A percentile compares a stretch with the other conserved stretches of the same genome.
Evolutionary conservation across 2,797 vertebrate genomes (phyloP).

Genomic region (Silurus aristotelis): DNA sequence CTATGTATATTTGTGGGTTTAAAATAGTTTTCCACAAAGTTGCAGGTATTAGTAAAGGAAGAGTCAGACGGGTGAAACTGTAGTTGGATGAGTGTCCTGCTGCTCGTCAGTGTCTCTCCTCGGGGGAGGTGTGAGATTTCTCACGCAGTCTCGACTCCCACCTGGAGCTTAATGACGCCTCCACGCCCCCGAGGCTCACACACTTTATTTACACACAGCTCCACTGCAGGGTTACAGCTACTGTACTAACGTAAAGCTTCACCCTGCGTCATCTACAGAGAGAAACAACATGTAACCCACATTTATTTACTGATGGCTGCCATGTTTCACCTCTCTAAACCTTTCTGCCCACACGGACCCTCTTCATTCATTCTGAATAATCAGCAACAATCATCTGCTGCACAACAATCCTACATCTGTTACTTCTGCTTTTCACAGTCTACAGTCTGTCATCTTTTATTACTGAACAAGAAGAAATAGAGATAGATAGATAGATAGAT

Average conservation of each 20-base stretch:
- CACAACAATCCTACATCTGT: too few relatives aligned
- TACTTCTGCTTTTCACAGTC: not conserved
- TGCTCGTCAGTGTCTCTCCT: slow-evolving; percentile 43
- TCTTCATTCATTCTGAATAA: not conserved
- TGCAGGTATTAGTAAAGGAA: not conserved
- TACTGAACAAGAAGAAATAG: not conserved
- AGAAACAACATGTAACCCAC: not conserved
- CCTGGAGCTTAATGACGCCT: slow-evolving; percentile 49
- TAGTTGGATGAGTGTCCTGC: slow-evolving; percentile 19
- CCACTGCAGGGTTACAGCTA: not conserved
- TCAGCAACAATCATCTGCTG: not conserved
- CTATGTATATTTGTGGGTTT: not conserved
- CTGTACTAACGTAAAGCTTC: not conserved
- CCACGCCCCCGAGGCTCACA: slow-evolving; percentile 38
- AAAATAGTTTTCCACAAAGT: not conserved
- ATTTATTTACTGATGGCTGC: slow-evolving; percentile 7
- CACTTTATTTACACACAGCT: slow-evolving; percentile 45
- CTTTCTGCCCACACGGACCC: not conserved
- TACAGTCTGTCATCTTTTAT: not conserved
- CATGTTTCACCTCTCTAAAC: not conserved
- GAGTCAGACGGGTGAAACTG: slow-evolving; percentile 42
- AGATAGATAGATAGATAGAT: too few relatives aligned
- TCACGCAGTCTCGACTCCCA: slow-evolving; percentile 20
- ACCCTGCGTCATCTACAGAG: not conserved
- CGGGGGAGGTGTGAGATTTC: slow-evolving; percentile 55